Base-by-base conservation (phyloP, 2,888 invertebrate genomes). In the Phalera bucephala region DNA sequence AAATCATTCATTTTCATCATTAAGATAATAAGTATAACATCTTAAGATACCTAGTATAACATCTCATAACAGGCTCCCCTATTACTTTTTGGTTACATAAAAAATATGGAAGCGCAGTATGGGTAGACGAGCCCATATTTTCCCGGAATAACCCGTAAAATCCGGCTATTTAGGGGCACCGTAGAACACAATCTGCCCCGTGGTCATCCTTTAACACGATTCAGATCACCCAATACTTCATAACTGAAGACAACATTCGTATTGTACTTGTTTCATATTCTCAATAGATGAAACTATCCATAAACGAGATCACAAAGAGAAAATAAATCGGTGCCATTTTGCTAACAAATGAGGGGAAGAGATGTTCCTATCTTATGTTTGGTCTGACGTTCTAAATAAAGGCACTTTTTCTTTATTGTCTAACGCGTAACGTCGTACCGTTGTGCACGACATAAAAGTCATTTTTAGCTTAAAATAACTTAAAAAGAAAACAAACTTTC, bases 251-350 rank as follows among this genome's bases (percentile, higher is more conserved):
- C 26, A 44, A 39, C 37, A 50, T 45, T 52, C 40, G 38, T 45
- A 48, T 52, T 52, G 40, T 46, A 52, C 47, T 57, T 47, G 56
- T 63, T 65, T 58, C 60, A 63, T 64, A 66, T 64, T 59, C 55
- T 55, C 56, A 51, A 67, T 66, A 67, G 64, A 74, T 65, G 64
- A 65, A 71, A 70, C 76, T 69, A 72, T 69, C 66, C 47, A 64
- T 69, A 69, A 62, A 62, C 45, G 50, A 60, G 69, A 72, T 72
- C 64, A 72, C 72, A 72, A 73, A 70, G 49, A 65, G 55, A 52
- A 66, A 66, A 79, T 72, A 80, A 78, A 80, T 80, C 64, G 75
- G 46, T 52, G 63, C 63, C 71, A 72, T 80, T 80, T 68, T 66
- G 65, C 57, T 73, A 72, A 76, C 74, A 78, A 73, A 80, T 78